Conservation (phyloP, 1,140 invertebrate genomes). For the Sitobion miscanthi region DNA sequence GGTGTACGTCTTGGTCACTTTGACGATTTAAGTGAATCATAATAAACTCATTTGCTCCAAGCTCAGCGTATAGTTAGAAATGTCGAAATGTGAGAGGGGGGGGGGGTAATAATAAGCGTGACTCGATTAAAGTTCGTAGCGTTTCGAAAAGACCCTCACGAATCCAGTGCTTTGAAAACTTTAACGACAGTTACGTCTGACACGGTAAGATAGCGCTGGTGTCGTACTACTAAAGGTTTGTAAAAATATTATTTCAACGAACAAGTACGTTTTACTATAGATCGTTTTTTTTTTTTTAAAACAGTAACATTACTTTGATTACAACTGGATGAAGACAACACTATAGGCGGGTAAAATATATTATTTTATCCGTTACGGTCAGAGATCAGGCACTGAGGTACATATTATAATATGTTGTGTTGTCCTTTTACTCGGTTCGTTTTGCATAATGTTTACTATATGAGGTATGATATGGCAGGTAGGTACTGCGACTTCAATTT, state of each 20-base stretch:
- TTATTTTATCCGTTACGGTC: not conserved
- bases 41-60: not conserved
- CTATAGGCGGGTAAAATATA: not conserved
- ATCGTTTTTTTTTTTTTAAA: not conserved
- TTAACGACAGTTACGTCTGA: not conserved
- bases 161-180: slow-evolving; percentile 29
- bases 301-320: not conserved
- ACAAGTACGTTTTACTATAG: not conserved
- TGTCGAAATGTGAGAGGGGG: not conserved
- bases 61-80: not conserved
- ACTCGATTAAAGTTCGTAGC: not conserved
- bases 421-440: not conserved
- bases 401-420: not conserved
- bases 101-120: not conserved
- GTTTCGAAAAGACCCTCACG: not conserved
- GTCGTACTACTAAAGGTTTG: not conserved
- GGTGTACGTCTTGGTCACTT: too few relatives aligned
- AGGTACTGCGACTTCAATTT: not conserved
- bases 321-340: not conserved
- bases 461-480: not conserved
- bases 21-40: not conserved
- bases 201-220: slow-evolving; percentile 16
- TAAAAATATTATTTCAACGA: not conserved
- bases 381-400: not conserved
- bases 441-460: not conserved